Evolutionary conservation across 2,113 vertebrate genomes (phyloP), one percentile per base, ranked within the genome.

Genomic region (Anser brachyrhynchus): DNA sequence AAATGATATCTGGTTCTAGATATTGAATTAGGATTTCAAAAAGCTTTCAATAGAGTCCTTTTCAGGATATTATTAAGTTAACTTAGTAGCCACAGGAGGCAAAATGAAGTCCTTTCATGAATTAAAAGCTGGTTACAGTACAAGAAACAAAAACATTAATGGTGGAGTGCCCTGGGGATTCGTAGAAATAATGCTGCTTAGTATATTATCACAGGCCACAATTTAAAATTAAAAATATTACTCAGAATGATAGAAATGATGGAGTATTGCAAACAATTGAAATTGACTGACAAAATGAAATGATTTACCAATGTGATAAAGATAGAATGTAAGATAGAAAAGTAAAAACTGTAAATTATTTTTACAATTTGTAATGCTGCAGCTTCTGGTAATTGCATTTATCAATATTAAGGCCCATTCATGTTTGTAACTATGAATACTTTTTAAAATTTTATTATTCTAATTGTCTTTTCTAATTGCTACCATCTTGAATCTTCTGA

Each of bases 121-220:
- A 93, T 95, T 93, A 95, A 93, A 94, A 96, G 77, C 88, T 84
- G 37, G 72, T 64, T 95, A 83, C 31, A 80, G 81, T 37, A 87
- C 69, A 88, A 76, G 37, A 20, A 93, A 46, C 37, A 86, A 80
- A 84, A 75, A 67, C 31, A 25, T 54, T 91, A 95, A 91, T 44
- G 26, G 84, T 62, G 41, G 37, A 78, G 52, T 75, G 81, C 88
- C 52, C 80, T 62, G 64, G 57, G 62, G 76, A 93, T 83, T 66
- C 62, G 62, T 23, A 89, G 58, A 82, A 91, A 85, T 46, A 23
- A 39, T 39, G 9, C n/a, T 75, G 58, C 31, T 85, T 58, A 39
- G 37, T 59, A 59, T 54, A 71, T 76, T 84, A 86, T 57, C 69
- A 83, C 49, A 86, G 54, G 33, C 26, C 64, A 64, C 46, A 62